phyloP scores from a whole-genome alignment of 2,888 invertebrate genomes.

The Eupithecia subumbrata region DNA sequence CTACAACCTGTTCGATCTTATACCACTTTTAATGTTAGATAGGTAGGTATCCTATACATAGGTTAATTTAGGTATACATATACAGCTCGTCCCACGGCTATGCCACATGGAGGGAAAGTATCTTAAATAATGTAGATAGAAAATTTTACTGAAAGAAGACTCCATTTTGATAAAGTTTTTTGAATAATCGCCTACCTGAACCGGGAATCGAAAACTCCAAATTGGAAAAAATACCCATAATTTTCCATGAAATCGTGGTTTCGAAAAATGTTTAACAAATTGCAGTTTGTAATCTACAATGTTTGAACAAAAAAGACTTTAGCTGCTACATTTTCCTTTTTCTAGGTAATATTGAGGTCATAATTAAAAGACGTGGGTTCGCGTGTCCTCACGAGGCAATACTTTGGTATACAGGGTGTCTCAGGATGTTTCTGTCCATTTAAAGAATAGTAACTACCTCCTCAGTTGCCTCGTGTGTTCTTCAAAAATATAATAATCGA shows the following conservation, averaged over 20 bases:
- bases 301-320: slow-evolving; percentile 5
- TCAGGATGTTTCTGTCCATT: not conserved
- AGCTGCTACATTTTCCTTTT: slow-evolving; percentile 2
- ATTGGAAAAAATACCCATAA: too few species aligned
- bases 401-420: not conserved
- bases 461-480: not conserved
- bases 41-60: too few species aligned
- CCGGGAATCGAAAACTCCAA: too few species aligned
- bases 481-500: not conserved
- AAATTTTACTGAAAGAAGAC: too few species aligned
- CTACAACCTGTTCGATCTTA: not conserved
- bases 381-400: slow-evolving; percentile 26
- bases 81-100: too few species aligned
- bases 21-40: too few species aligned
- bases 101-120: too few species aligned
- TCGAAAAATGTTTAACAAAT: not conserved
- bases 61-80: too few species aligned
- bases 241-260: not conserved
- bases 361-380: slow-evolving; percentile 24
- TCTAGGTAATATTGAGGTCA: slow-evolving; percentile 23
- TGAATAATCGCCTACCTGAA: too few species aligned
- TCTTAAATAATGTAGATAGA: too few species aligned
- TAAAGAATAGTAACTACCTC: not conserved
- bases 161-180: too few species aligned
- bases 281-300: not conserved